phyloP scores from a whole-genome alignment of 2,888 invertebrate species.

The Campoplex nolae region DNA sequence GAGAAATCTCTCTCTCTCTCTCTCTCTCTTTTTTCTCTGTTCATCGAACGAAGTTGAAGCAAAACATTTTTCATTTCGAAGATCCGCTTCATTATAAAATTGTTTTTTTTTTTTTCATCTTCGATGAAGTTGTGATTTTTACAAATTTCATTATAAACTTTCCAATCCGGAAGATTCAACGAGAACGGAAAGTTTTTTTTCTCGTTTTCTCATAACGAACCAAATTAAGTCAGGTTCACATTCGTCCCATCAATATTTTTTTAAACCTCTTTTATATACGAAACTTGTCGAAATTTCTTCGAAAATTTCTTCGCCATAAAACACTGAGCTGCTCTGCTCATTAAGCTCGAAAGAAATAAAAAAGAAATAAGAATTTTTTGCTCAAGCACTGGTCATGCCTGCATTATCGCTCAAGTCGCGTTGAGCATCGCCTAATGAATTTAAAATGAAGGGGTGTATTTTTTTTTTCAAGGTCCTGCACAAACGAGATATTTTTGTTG shows the following conservation, averaged over 20 bases:
- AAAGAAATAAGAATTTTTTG: conserved; percentile 30
- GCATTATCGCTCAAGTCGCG: conserved; percentile 72
- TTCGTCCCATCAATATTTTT: background rate
- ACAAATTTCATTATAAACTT: conserved; percentile 53
- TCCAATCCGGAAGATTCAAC: background rate
- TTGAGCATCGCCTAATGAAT: conserved; percentile 79
- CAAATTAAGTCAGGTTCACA: background rate
- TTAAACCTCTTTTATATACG: background rate
- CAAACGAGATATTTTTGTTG: conserved; percentile 11
- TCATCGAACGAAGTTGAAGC: conserved; percentile 10
- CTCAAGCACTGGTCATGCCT: conserved; percentile 69
- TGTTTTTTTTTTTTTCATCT: conserved; percentile 44
- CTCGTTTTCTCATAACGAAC: background rate
- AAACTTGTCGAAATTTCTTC: background rate
- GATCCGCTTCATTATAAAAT: conserved; percentile 24
- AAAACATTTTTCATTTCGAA: conserved; percentile 38
- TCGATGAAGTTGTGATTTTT: background rate
- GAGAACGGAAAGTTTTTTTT: background rate
- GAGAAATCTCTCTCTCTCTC: conserved; percentile 57
- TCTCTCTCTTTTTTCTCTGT: background rate
- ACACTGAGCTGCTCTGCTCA: background rate
- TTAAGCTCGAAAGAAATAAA: background rate
- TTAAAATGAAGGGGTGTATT: conserved; percentile 77
- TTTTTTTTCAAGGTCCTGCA: conserved; percentile 43
- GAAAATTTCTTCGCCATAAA: conserved; percentile 8